Evolutionary conservation across 2,113 vertebrate genomes (phyloP).

Genomic region (Poicephalus meyeri): DNA sequence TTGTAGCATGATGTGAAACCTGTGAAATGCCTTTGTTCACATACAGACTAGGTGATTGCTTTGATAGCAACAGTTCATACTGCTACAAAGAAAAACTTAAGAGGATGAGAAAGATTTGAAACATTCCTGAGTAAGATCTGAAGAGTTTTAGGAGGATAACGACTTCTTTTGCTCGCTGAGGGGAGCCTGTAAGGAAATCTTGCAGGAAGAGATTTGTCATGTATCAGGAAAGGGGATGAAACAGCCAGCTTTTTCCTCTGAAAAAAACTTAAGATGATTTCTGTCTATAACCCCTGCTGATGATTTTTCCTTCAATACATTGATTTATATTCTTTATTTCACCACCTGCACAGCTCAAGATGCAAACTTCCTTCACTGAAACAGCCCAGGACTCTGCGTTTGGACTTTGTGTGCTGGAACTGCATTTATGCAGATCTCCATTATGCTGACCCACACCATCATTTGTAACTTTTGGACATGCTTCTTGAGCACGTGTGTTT

Average conservation of each 20-base stretch:
- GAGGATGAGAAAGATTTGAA: slow-evolving; percentile 58
- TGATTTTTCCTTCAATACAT: background rate
- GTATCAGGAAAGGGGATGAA: background rate
- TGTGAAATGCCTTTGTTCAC: background rate
- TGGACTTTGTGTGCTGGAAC: background rate
- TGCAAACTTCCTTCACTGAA: background rate
- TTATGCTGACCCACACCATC: background rate
- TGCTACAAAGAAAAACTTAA: slow-evolving; percentile 32
- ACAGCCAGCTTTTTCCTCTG: background rate
- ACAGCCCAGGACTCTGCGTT: background rate
- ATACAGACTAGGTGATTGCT: slow-evolving; percentile 14
- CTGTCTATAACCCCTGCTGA: background rate
- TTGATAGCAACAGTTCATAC: slow-evolving; percentile 56
- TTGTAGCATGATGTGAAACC: background rate
- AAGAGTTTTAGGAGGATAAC: slow-evolving; percentile 42
- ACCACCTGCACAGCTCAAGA: background rate
- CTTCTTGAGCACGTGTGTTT: background rate
- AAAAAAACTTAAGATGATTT: background rate
- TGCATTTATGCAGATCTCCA: background rate
- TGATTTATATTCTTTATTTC: background rate
- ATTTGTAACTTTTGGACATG: background rate
- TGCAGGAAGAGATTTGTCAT: background rate
- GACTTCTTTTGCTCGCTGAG: slow-evolving; percentile 30
- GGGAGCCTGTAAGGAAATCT: slow-evolving; percentile 27
- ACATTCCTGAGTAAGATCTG: slow-evolving; percentile 41